Evolutionary conservation across 2,113 vertebrate genomes (phyloP).

Genomic region (Genyomyrus donnyi): DNA sequence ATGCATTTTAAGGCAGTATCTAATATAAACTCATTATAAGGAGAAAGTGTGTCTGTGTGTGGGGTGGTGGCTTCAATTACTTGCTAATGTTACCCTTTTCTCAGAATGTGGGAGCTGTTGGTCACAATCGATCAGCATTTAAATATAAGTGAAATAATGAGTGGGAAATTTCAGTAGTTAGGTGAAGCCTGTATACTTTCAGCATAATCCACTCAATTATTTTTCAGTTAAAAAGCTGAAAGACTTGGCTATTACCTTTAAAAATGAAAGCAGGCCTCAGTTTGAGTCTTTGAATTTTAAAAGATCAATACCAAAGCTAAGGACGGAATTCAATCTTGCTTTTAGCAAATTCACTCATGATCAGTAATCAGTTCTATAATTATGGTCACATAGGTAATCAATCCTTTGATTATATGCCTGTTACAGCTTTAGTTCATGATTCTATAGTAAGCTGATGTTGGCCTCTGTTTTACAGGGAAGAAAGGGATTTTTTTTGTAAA

Average conservation of each 20-base stretch:
- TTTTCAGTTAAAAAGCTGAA: not conserved
- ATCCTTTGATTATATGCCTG: not conserved
- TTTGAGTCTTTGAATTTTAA: not conserved
- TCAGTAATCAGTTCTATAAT: not conserved
- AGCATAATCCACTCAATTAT: not conserved
- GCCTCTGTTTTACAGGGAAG: not conserved
- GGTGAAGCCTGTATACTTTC: not conserved
- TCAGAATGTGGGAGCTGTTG: not conserved
- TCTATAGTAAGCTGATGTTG: not conserved
- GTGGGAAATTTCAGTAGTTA: not conserved
- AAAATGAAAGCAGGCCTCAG: not conserved
- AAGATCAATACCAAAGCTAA: not conserved
- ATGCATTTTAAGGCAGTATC: not conserved
- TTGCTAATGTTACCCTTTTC: slow-evolving; percentile 5
- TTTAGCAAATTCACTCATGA: slow-evolving; percentile 1
- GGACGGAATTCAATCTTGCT: not conserved
- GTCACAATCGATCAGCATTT: slow-evolving; percentile 9
- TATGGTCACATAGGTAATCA: not conserved
- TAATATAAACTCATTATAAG: not conserved
- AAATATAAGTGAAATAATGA: slow-evolving; percentile 11
- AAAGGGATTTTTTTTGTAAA: not conserved
- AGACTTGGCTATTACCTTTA: not conserved
- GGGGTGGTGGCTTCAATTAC: not conserved
- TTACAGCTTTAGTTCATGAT: not conserved
- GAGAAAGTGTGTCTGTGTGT: not conserved